Evolutionary conservation across 2,888 invertebrate genomes (phyloP).

Genomic region (Desoria tigrina): DNA sequence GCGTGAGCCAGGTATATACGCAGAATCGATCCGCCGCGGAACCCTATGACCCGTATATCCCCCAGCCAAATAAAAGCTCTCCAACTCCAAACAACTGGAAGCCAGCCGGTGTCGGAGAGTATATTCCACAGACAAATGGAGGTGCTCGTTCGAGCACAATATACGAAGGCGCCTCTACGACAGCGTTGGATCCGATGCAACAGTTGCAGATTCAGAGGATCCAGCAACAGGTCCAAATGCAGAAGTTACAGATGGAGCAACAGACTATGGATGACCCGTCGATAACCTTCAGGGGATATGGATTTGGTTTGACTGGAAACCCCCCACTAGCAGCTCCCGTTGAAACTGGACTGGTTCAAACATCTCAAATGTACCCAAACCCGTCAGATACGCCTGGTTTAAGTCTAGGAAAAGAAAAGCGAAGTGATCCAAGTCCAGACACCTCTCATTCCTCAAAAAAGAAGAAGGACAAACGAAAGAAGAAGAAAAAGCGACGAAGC

Average conservation of each 20-base stretch:
- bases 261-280: slow-evolving; percentile 12
- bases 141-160: background rate
- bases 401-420: background rate
- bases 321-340: background rate
- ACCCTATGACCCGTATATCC: slow-evolving; percentile 8
- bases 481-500: slow-evolving; percentile 44
- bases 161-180: background rate
- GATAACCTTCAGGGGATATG: slow-evolving; percentile 14
- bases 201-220: slow-evolving; percentile 22
- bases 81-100: background rate
- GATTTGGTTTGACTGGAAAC: background rate
- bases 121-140: slow-evolving; percentile 1
- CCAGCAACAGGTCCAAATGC: slow-evolving; percentile 23
- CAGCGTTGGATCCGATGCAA: slow-evolving; percentile 3
- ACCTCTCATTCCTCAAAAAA: slow-evolving; percentile 32
- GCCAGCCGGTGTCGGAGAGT: slow-evolving; percentile 4
- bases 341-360: background rate
- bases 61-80: background rate
- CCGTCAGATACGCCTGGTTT: background rate
- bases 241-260: slow-evolving; percentile 10
- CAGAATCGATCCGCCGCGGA: slow-evolving; percentile 7
- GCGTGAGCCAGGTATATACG: slow-evolving; percentile 4
- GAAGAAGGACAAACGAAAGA: slow-evolving; percentile 49
- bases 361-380: slow-evolving; percentile 13
- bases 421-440: background rate